Conservation (phyloP, 2,888 invertebrate species). For the Eupithecia dodoneata region DNA sequence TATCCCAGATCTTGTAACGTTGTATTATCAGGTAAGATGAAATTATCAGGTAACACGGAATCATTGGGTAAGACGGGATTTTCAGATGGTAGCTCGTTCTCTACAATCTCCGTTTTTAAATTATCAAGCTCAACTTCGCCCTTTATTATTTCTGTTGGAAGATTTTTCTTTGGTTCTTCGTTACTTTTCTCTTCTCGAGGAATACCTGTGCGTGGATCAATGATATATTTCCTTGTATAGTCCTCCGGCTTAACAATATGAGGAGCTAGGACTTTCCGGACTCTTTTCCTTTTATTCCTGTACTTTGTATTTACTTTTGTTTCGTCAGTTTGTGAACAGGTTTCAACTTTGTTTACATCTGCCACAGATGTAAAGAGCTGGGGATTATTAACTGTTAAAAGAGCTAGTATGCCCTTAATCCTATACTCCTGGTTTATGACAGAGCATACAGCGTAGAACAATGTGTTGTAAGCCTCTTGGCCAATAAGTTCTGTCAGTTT, state of each 20-base stretch:
- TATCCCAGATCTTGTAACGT: constrained; percentile 23
- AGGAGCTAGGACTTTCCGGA: constrained; percentile 51
- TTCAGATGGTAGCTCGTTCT: neutral
- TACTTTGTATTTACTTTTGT: constrained; percentile 41
- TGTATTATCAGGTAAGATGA: neutral
- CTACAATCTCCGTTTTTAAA: neutral
- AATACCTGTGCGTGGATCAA: constrained; percentile 4
- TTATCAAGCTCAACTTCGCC: neutral
- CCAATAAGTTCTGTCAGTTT: constrained; percentile 64
- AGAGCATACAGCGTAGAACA: constrained; percentile 66
- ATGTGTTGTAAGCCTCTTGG: constrained; percentile 64
- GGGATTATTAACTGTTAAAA: constrained; percentile 50
- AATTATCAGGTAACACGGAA: neutral
- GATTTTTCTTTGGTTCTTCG: neutral
- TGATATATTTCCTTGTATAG: constrained; percentile 4
- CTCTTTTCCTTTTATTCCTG: constrained; percentile 41
- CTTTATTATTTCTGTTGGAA: neutral
- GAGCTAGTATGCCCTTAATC: constrained; percentile 61
- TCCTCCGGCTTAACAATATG: constrained; percentile 55
- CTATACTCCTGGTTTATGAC: constrained; percentile 66
- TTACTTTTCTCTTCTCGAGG: neutral
- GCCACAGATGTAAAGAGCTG: neutral
- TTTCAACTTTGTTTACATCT: neutral
- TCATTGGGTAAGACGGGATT: neutral
- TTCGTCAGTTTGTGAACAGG: constrained; percentile 58